phyloP scores from a whole-genome alignment of 2,888 invertebrate genomes.

The Rhabditophanes sp. region DNA sequence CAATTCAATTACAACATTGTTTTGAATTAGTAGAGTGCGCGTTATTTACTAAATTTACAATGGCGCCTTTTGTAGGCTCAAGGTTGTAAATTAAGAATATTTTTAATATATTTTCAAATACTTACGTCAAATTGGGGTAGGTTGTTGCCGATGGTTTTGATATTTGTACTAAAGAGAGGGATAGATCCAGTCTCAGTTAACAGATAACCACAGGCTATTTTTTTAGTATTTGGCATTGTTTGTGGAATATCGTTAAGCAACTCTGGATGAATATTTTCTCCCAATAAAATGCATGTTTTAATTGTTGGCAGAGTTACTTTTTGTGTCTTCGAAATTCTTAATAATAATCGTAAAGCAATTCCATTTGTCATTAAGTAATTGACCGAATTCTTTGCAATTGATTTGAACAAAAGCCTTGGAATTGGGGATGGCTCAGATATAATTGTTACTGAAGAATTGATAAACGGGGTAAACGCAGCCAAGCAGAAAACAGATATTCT shows the following conservation, averaged over 20 bases:
- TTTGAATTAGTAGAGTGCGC: no score
- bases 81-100: no score
- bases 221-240: slow-evolving; percentile 30
- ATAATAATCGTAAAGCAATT: slow-evolving; percentile 29
- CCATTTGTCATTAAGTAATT: slow-evolving; percentile 31
- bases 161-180: slow-evolving; percentile 34
- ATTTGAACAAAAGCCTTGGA: slow-evolving; percentile 27
- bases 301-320: slow-evolving; percentile 24
- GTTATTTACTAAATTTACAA: no score
- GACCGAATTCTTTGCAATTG: slow-evolving; percentile 14
- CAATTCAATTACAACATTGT: slow-evolving; percentile 1
- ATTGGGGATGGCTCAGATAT: slow-evolving; percentile 40
- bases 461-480: slow-evolving; percentile 30
- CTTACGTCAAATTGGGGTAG: slow-evolving; percentile 29
- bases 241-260: slow-evolving; percentile 24
- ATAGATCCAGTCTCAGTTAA: slow-evolving; percentile 35
- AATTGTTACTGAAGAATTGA: slow-evolving; percentile 24
- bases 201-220: slow-evolving; percentile 26
- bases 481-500: slow-evolving; percentile 35
- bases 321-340: slow-evolving; percentile 25
- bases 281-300: slow-evolving; percentile 29
- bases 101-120: neutral
- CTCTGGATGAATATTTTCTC: slow-evolving; percentile 31
- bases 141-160: slow-evolving; percentile 24
- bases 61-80: no score